Conservation (phyloP, 2,888 invertebrate species). For the Drosophila quinaria region DNA sequence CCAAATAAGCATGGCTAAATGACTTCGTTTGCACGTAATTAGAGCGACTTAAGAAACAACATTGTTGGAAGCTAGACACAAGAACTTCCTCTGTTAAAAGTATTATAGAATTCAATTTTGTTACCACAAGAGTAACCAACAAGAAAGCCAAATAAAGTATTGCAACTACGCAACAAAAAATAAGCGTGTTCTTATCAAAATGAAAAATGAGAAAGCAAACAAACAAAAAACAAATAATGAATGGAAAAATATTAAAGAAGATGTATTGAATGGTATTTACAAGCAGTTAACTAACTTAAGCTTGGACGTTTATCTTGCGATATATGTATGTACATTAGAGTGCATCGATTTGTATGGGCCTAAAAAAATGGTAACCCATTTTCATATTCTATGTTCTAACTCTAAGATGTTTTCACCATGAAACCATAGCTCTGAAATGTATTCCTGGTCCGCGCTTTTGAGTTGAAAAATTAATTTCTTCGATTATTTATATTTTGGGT, state of each 20-base stretch:
- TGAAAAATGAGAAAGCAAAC: slow-evolving; percentile 14
- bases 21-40: background rate
- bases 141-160: background rate
- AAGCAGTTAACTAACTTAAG: slow-evolving; percentile 13
- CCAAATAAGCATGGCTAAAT: slow-evolving; percentile 5
- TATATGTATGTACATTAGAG: background rate
- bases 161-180: slow-evolving; percentile 14
- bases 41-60: background rate
- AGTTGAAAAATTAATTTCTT: too few species aligned
- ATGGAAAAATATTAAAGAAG: slow-evolving; percentile 5
- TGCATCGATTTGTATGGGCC: too few species aligned
- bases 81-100: background rate
- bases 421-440: too few species aligned
- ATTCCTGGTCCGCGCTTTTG: too few species aligned
- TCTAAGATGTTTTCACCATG: too few species aligned
- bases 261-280: slow-evolving; percentile 39
- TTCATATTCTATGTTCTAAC: too few species aligned
- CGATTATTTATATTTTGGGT: too few species aligned
- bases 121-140: background rate
- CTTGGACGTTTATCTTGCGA: slow-evolving; percentile 10
- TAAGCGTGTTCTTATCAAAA: slow-evolving; percentile 25
- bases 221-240: slow-evolving; percentile 18
- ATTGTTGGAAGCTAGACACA: background rate
- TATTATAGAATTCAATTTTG: too few species aligned
- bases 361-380: too few species aligned